Conservation (phyloP, 2,113 vertebrate genomes). For the Serilophus lunatus region DNA sequence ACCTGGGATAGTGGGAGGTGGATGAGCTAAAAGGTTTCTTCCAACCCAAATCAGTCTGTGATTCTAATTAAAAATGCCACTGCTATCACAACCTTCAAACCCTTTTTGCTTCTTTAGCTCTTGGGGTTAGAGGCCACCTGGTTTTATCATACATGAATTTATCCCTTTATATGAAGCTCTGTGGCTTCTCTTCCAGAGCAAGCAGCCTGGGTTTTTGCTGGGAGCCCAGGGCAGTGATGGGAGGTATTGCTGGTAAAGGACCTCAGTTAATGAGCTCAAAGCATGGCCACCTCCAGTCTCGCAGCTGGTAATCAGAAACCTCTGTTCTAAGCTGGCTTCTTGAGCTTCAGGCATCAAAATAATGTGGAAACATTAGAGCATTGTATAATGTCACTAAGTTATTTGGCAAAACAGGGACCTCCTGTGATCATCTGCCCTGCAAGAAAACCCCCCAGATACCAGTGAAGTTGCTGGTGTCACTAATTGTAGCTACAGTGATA, state of each 20-base stretch:
- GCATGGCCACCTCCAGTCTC: neutral
- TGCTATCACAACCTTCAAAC: fast-evolving
- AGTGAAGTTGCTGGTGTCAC: neutral
- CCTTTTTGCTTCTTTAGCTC: neutral
- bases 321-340: neutral
- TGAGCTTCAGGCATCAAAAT: neutral
- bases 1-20: neutral
- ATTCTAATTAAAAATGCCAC: neutral
- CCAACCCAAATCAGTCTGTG: no score
- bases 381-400: fast-evolving
- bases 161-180: fast-evolving
- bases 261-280: neutral
- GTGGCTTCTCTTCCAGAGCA: neutral
- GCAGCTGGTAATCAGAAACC: neutral
- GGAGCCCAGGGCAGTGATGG: neutral
- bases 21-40: neutral
- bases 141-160: fast-evolving
- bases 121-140: fast-evolving
- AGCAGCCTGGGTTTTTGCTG: fast-evolving
- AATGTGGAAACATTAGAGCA: neutral
- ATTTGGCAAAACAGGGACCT: neutral
- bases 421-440: neutral
- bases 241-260: neutral
- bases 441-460: fast-evolving
- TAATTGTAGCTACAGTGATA: fast-evolving